These are phyloP conservation scores for Virgularia gustaviana DNA, from an alignment of 92 coral and sea anemone genomes.

Conservation along the genomic window DNA sequence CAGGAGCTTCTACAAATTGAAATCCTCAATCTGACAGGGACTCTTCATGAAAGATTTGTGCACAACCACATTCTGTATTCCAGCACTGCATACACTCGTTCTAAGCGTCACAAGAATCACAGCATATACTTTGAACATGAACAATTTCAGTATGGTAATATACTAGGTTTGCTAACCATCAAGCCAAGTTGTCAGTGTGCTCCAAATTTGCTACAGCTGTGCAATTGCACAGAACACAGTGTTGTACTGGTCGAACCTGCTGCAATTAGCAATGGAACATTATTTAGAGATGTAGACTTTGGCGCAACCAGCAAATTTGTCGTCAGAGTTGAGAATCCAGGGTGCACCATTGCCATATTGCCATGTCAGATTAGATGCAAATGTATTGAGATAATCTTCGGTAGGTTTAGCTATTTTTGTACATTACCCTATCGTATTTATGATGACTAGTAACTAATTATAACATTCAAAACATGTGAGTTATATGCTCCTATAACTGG, in stretches of 20 bases:
- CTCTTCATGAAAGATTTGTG: conserved; percentile 3
- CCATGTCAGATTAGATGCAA: conserved; percentile 20
- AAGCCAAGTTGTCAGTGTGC: conserved; percentile 21
- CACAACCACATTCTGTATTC: conserved; percentile 18
- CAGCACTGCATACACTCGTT: conserved; percentile 8
- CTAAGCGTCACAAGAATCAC: conserved; percentile 18
- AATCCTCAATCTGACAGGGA: not conserved
- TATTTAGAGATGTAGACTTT: conserved; percentile 17
- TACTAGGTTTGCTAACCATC: conserved; percentile 10
- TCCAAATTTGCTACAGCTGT: not conserved
- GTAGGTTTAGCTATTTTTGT: too few relatives aligned
- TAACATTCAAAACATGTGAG: too few relatives aligned
- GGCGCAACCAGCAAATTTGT: not conserved
- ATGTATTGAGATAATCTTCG: conserved; percentile 14
- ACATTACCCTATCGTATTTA: not conserved
- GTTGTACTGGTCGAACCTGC: conserved; percentile 17
- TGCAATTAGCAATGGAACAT: not conserved
- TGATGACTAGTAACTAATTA: not conserved
- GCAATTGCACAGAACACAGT: not conserved
- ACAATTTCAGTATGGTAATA: conserved; percentile 4
- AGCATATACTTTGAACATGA: conserved; percentile 3
- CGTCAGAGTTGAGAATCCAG: conserved; percentile 4
- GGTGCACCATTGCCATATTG: not conserved
- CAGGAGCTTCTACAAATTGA: conserved; percentile 1
- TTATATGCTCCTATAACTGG: too few relatives aligned